Conservation (phyloP, 2,797 vertebrate species). For the Tokudaia muenninki region DNA sequence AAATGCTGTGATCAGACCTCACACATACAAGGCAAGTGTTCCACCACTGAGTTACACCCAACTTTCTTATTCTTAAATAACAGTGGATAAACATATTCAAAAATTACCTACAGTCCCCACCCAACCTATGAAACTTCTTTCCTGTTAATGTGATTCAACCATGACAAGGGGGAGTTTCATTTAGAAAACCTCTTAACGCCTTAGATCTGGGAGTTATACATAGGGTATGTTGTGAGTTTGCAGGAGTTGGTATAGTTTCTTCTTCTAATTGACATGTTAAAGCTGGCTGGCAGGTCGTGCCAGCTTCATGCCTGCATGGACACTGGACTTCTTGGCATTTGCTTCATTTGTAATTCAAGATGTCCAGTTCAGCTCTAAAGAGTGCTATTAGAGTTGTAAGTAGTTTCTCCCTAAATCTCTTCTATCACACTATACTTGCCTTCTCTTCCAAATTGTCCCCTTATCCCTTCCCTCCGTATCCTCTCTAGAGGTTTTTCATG, state of each 20-base stretch:
- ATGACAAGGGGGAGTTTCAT: conserved; percentile 15
- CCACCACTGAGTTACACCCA: not conserved
- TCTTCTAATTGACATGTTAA: conserved; percentile 24
- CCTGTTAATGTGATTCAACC: conserved; percentile 42
- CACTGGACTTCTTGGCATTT: not conserved
- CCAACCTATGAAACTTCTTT: conserved; percentile 30
- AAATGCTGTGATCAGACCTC: not conserved
- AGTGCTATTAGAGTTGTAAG: not conserved
- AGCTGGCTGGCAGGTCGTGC: too few relatives aligned
- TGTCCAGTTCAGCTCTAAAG: not conserved
- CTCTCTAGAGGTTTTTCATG: not conserved
- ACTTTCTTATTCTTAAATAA: conserved; percentile 37
- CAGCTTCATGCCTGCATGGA: too few relatives aligned
- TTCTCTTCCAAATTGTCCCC: not conserved
- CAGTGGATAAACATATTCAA: conserved; percentile 42
- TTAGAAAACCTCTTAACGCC: conserved; percentile 43
- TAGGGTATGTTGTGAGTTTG: conserved; percentile 32
- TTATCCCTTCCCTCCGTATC: not conserved
- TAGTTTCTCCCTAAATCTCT: not conserved
- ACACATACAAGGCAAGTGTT: not conserved
- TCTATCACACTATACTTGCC: not conserved
- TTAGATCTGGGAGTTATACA: not conserved
- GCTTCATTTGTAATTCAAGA: not conserved
- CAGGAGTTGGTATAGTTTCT: conserved; percentile 27
- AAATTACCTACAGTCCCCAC: conserved; percentile 25